These are phyloP conservation scores for Ophioninae sp. DNA, from an alignment of 2,888 invertebrate genomes.

Conservation along the genomic window DNA sequence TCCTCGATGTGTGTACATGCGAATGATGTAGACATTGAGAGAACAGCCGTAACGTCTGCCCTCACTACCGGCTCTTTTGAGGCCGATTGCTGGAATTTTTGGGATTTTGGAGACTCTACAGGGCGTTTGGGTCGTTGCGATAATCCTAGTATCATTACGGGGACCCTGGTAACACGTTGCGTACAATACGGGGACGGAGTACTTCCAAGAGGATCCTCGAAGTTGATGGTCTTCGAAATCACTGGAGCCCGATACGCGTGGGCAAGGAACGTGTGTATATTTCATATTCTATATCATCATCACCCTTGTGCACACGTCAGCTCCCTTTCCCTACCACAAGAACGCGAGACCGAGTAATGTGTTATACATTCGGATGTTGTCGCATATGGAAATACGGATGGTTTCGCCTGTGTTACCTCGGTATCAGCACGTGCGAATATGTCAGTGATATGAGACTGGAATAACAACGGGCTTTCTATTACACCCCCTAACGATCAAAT, in stretches of 20 bases:
- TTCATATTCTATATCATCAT: constrained; percentile 17
- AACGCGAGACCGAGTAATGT: constrained; percentile 7
- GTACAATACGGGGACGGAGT: too few relatives aligned
- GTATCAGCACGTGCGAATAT: constrained; percentile 28
- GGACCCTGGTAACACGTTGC: too few relatives aligned
- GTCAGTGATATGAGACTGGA: constrained; percentile 5
- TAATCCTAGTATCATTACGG: too few relatives aligned
- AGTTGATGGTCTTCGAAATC: too few relatives aligned
- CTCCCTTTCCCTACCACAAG: neutral
- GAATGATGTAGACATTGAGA: too few relatives aligned
- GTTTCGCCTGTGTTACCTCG: constrained; percentile 13
- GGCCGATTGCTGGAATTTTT: too few relatives aligned
- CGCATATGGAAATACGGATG: constrained; percentile 38
- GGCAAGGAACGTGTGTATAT: neutral
- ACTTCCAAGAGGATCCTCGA: too few relatives aligned
- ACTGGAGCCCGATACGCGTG: neutral
- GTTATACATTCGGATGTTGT: constrained; percentile 21
- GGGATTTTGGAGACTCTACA: too few relatives aligned
- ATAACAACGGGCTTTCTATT: constrained; percentile 19
- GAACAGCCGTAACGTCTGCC: too few relatives aligned
- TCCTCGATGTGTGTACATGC: constrained; percentile 5
- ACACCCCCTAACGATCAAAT: constrained; percentile 9
- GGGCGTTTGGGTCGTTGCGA: too few relatives aligned
- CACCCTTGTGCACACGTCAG: constrained; percentile 8
- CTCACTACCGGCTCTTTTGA: too few relatives aligned